phyloP scores from a whole-genome alignment of 2,113 vertebrate genomes.

The Chaetodon auriga region DNA sequence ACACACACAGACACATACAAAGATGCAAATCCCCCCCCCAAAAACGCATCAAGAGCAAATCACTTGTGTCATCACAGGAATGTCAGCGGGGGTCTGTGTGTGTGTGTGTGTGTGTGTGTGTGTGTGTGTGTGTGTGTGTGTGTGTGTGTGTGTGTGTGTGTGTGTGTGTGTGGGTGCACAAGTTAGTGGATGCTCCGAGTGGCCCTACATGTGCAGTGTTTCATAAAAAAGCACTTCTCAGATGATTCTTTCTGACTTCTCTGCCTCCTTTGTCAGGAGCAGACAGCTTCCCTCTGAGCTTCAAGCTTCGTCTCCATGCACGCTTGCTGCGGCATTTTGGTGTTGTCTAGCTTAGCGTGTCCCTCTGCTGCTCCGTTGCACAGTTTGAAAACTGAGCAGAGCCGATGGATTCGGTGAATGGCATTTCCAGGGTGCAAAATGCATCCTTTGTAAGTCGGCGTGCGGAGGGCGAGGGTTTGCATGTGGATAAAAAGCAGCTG shows the following conservation, averaged over 20 bases:
- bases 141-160: not conserved
- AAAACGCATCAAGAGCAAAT: constrained; percentile 65
- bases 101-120: not conserved
- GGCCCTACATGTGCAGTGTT: constrained; percentile 50
- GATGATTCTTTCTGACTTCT: constrained; percentile 38
- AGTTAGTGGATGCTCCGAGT: constrained; percentile 29
- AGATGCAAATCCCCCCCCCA: constrained; percentile 22
- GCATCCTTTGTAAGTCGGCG: not conserved
- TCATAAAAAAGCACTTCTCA: constrained; percentile 45
- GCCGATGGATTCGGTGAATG: constrained; percentile 21
- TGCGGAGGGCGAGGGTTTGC: constrained; percentile 1
- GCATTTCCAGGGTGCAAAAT: constrained; percentile 20
- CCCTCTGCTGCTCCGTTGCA: constrained; percentile 37
- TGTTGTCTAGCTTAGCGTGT: constrained; percentile 18
- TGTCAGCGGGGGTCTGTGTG: constrained; percentile 54
- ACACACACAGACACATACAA: constrained; percentile 25
- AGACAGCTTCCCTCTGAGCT: constrained; percentile 42
- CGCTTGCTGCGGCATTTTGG: constrained; percentile 39
- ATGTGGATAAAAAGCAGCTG: constrained; percentile 28
- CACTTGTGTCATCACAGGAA: constrained; percentile 58
- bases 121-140: too few species aligned
- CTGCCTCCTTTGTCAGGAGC: constrained; percentile 30
- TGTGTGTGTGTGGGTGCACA: constrained; percentile 2
- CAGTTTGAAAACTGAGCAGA: constrained; percentile 27
- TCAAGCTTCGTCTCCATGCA: constrained; percentile 18